Base-by-base conservation (phyloP, 2,888 invertebrate species). In the Cheilosia variabilis region DNA sequence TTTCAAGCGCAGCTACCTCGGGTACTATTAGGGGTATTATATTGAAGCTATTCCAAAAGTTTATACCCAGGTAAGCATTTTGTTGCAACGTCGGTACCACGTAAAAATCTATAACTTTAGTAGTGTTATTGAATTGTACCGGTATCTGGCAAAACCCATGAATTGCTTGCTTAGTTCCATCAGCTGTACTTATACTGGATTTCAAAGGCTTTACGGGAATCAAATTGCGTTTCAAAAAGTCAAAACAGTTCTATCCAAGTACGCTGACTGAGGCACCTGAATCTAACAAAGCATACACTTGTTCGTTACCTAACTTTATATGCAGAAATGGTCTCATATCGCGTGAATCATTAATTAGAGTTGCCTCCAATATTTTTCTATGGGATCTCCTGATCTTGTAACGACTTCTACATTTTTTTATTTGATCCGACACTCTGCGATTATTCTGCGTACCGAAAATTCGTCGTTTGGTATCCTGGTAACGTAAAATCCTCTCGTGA, bases 161-260 rank as follows among this genome's bases (percentile, higher is more conserved):
- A 17, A 65, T 53, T 22, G 34, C 7, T 22, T 53, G 65, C 19
- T 65, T 6, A 24, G 65, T 65, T 7, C 52, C 52, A 65, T 65
- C 65, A 6, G 52, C 65, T 1, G 52, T 52, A 52, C 65, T 41
- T 0, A 65, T 52, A 9, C 19, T 24, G 7, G 34, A 37, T 3
- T 41, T 24, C 4, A 37, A 22, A 7, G 41, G 41, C 10, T 41
- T 66, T 10, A 37, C 24, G 4, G n/a, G 10, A 53, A 66, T 66
- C 13, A 37, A 9, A 37, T 65, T 65, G 2, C 52, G 17, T 37
- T 65, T 37, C 4, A 65, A 5, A 24, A 52, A 15, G 2, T 24
- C 1, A n/a, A 65, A 52, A 34, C 50, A 37, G 17, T 41, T 15
- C 9, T 41, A 53, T 9, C 52, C 65, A 9, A 65, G 52, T 1